Conservation (phyloP, 2,113 vertebrate genomes). For the Tricholaema leucomelas region DNA sequence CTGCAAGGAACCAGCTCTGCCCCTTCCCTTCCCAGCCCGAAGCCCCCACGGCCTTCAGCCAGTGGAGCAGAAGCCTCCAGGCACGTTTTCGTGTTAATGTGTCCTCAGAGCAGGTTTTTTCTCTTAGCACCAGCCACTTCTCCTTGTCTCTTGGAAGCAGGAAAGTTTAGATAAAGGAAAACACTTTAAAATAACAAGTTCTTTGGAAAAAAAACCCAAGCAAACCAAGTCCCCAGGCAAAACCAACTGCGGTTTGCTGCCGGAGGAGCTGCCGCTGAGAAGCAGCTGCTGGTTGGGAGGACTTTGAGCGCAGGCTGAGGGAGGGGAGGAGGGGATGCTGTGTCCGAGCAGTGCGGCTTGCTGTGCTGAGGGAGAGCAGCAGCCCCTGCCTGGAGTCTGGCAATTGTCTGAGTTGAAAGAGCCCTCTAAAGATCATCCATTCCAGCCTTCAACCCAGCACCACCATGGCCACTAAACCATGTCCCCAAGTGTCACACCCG, state of each 20-base stretch:
- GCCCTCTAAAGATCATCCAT: too few relatives aligned
- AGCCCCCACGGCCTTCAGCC: background rate
- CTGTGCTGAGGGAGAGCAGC: rapidly evolving
- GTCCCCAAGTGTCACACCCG: too few relatives aligned
- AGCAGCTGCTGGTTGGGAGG: background rate
- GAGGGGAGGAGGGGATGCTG: background rate
- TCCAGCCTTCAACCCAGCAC: too few relatives aligned
- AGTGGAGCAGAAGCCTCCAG: background rate
- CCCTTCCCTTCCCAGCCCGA: background rate
- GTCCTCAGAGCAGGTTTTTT: background rate
- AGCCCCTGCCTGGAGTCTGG: rapidly evolving
- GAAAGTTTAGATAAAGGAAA: background rate
- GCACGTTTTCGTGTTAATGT: rapidly evolving
- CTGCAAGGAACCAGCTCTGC: rapidly evolving
- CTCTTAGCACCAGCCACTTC: background rate
- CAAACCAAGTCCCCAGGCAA: background rate
- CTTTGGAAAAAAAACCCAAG: background rate
- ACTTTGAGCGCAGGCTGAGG: rapidly evolving
- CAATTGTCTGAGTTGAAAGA: too few relatives aligned
- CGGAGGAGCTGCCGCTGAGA: background rate
- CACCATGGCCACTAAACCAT: too few relatives aligned
- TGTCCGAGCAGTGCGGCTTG: background rate
- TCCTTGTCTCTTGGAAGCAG: background rate
- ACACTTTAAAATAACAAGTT: background rate
- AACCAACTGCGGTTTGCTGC: rapidly evolving